phyloP scores from a whole-genome alignment of 2,888 invertebrate species.

The Creontiades dilutus region DNA sequence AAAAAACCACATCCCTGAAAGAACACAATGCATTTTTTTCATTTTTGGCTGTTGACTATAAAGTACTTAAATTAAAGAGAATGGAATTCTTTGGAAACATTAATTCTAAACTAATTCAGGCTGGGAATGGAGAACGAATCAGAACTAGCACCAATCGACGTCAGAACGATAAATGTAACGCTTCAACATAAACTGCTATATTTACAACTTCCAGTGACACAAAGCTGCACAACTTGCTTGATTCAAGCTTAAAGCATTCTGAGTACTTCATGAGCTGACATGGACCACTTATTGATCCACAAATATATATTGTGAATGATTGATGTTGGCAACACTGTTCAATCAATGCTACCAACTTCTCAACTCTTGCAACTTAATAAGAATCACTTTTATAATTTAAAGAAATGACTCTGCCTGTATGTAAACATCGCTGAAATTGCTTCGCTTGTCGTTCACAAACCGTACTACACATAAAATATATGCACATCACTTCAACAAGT shows the following conservation, averaged over 20 bases:
- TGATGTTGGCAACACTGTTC: too few relatives aligned
- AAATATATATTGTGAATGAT: too few relatives aligned
- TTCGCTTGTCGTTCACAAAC: too few relatives aligned
- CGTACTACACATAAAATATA: neutral
- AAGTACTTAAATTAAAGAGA: neutral
- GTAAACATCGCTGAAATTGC: too few relatives aligned
- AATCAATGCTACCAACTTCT: too few relatives aligned
- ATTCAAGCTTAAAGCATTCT: neutral
- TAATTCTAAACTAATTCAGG: neutral
- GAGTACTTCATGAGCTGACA: neutral
- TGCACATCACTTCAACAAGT: neutral
- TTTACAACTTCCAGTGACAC: conserved; percentile 11
- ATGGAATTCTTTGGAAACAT: neutral
- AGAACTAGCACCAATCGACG: neutral
- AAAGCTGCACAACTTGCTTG: neutral
- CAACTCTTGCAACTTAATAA: too few relatives aligned
- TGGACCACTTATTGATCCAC: too few relatives aligned
- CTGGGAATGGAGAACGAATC: neutral
- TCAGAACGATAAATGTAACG: neutral
- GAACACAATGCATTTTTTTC: conserved; percentile 2
- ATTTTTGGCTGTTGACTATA: neutral
- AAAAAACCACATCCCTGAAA: conserved; percentile 11
- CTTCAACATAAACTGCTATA: neutral
- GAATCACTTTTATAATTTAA: too few relatives aligned
- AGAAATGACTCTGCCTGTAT: too few relatives aligned